Percentiles rank a stretch among this genome's conserved stretches.
Conservation (phyloP, 2,797 vertebrate species). For the Poecilia picta region DNA sequence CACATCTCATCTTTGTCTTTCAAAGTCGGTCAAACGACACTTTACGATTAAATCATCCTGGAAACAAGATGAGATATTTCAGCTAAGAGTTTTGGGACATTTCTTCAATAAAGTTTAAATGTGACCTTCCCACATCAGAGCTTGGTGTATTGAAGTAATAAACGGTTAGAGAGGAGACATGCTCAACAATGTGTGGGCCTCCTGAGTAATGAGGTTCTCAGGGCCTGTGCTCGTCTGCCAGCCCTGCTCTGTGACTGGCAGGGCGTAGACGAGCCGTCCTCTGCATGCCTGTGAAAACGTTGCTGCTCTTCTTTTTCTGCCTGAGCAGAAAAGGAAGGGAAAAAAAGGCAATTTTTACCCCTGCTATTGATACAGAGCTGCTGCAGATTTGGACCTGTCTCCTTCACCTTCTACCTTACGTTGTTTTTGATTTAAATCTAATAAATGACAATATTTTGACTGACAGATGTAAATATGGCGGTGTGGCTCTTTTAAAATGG, state of each 20-base stretch:
- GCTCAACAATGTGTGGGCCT: slow-evolving; percentile 34
- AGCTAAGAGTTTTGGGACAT: slow-evolving; percentile 8
- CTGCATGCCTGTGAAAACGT: slow-evolving; percentile 26
- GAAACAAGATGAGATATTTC: neutral
- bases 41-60: neutral
- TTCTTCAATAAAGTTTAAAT: slow-evolving; percentile 8
- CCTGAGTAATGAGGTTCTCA: slow-evolving; percentile 55
- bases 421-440: slow-evolving; percentile 21
- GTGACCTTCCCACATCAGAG: slow-evolving; percentile 20
- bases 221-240: slow-evolving; percentile 45
- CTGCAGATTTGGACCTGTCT: slow-evolving; percentile 43
- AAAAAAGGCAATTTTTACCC: slow-evolving; percentile 43
- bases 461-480: neutral
- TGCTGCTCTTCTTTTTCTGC: slow-evolving; percentile 30
- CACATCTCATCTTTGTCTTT: neutral
- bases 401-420: slow-evolving; percentile 13
- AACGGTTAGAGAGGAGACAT: slow-evolving; percentile 25
- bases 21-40: neutral
- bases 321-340: slow-evolving; percentile 5
- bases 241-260: slow-evolving; percentile 49
- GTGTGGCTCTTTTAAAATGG: neutral
- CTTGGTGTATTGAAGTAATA: slow-evolving; percentile 7
- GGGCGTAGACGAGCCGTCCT: slow-evolving; percentile 20
- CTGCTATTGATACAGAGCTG: slow-evolving; percentile 57
- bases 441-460: slow-evolving; percentile 23